Evolutionary conservation across 2,888 invertebrate species (phyloP).

Genomic region (Meliscaeva auricollis): DNA sequence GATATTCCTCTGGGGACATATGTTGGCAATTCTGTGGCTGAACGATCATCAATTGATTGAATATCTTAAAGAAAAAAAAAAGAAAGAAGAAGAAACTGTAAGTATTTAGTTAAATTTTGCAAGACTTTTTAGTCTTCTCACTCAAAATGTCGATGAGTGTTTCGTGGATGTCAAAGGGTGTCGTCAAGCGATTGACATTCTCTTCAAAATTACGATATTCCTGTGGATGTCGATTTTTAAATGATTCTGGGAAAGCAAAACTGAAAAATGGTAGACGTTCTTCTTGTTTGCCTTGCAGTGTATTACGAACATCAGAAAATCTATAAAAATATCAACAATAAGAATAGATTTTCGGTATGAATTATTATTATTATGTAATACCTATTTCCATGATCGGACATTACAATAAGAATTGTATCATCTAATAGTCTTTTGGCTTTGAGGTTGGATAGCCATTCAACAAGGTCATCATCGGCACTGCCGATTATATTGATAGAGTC

Average conservation of each 20-base stretch:
- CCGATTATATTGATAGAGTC: slow-evolving; percentile 92
- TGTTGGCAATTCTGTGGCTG: slow-evolving; percentile 3
- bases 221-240: slow-evolving; percentile 86
- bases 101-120: background rate
- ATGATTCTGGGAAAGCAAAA: slow-evolving; percentile 90
- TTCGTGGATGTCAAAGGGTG: slow-evolving; percentile 95
- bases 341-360: background rate
- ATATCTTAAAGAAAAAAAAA: slow-evolving; percentile 23
- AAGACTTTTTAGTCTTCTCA: slow-evolving; percentile 68
- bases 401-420: slow-evolving; percentile 92
- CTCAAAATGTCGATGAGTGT: slow-evolving; percentile 89
- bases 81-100: too few species aligned
- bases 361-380: background rate
- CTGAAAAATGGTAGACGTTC: slow-evolving; percentile 95
- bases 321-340: slow-evolving; percentile 83
- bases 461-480: slow-evolving; percentile 90
- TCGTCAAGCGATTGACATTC: slow-evolving; percentile 90
- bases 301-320: slow-evolving; percentile 92
- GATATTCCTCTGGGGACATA: slow-evolving; percentile 80
- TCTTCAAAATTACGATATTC: slow-evolving; percentile 87
- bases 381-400: slow-evolving; percentile 97
- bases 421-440: slow-evolving; percentile 88
- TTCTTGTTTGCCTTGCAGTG: slow-evolving; percentile 95
- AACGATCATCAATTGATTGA: slow-evolving; percentile 51
- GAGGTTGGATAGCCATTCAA: slow-evolving; percentile 87